phyloP scores from a whole-genome alignment of 1,140 invertebrate genomes.

The Pseudomyrmex cubaensis region DNA sequence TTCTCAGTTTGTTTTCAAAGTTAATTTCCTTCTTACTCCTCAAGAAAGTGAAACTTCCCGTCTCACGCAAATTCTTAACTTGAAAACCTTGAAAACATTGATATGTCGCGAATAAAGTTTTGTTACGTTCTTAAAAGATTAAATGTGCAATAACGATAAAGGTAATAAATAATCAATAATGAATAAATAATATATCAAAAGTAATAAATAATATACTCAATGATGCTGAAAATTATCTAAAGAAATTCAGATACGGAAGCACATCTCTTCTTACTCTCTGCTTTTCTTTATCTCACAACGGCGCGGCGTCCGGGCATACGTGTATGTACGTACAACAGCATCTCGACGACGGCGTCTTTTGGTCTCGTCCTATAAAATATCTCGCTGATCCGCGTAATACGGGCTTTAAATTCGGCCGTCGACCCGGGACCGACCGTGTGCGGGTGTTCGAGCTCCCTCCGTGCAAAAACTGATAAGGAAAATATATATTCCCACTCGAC shows the following conservation, averaged over 20 bases:
- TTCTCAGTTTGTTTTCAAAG: too few species aligned
- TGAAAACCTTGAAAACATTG: too few species aligned
- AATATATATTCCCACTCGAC: constrained; percentile 69
- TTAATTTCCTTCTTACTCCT: too few species aligned
- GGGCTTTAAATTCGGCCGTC: constrained; percentile 62
- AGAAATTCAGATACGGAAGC: not conserved
- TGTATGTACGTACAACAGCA: constrained; percentile 3
- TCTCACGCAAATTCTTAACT: too few species aligned
- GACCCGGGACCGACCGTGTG: constrained; percentile 14
- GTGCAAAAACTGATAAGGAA: constrained; percentile 72
- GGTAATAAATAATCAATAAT: not conserved
- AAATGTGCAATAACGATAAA: too few species aligned
- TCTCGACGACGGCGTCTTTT: constrained; percentile 12
- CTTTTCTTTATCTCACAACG: constrained; percentile 4
- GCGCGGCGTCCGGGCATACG: not conserved
- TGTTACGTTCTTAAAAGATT: too few species aligned
- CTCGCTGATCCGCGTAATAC: constrained; percentile 54
- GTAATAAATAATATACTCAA: constrained; percentile 8
- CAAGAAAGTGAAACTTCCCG: too few species aligned
- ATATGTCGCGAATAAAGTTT: too few species aligned
- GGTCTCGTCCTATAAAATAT: constrained; percentile 43
- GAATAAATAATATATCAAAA: not conserved
- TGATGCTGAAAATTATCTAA: not conserved
- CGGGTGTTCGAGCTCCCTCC: constrained; percentile 12
- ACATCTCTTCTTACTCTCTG: not conserved